Base-by-base conservation (phyloP, 2,113 vertebrate genomes). In the Pseudorasbora parva region DNA sequence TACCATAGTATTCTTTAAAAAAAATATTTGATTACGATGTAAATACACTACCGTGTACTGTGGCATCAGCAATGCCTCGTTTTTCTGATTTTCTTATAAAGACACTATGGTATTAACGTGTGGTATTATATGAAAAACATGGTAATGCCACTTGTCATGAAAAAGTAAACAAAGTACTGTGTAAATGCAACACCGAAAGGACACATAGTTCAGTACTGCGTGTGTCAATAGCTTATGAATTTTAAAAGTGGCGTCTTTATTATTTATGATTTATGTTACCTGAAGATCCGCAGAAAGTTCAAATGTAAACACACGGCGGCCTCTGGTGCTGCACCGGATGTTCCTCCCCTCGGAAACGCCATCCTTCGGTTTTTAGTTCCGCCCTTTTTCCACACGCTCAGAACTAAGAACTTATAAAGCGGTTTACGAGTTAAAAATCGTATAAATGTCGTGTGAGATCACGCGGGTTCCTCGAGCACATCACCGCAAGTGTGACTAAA, bases 281-380 rank as follows among this genome's bases (percentile, higher is more conserved):
- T 49, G 54, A 56, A 74, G 6, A 8, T 1, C 25, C 14, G 25
- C 25, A 37, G 9, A 27, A 47, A 62, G 45, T 82, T 82, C 19
- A 82, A 75, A 82, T 8, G 17, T 79, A 75, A 37, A 49, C 60
- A 41, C 43, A 41, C 69, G 19, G 23, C 25, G 56, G 41, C 17
- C 71, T 64, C 21, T 78, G 14, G 66, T 79, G 80, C 47, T 15
- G 17, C 49, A 2, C 3, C 12, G 33, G 37, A 78, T n/a, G 3
- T 0, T 7, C n/a, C 9, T 23, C 41, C 21, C 17, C 10, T 17
- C 77, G 7, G 74, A 77, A 77, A 77, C 54, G n/a, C 1, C 19
- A 8, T 0, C 21, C 3, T 0, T 6, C 11, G 54, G 5, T 9
- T 2, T 77, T 77, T 41, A 77, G 74, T 77, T 77, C 74, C 74